Conservation (phyloP, 2,797 vertebrate species). For the Sebastes taczanowskii region DNA sequence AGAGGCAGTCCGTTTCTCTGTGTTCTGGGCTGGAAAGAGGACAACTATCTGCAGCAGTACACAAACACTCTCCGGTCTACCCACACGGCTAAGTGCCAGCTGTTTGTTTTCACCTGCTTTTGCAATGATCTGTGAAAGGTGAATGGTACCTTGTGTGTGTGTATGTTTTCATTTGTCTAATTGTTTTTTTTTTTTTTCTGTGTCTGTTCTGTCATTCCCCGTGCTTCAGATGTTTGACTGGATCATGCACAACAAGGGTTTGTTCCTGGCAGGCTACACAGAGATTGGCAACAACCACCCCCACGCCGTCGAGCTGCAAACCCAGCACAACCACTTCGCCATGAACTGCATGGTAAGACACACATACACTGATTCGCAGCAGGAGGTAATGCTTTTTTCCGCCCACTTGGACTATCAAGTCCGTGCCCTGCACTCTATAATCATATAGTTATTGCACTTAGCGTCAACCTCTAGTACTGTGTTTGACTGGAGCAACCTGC, state of each 20-base stretch:
- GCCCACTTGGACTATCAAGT: conserved; percentile 46
- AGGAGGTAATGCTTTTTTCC: conserved; percentile 31
- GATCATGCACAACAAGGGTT: conserved; percentile 99
- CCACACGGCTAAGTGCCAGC: conserved; percentile 9
- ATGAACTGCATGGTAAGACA: conserved; percentile 99
- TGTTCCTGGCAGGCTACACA: conserved; percentile 98
- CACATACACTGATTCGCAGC: conserved; percentile 20
- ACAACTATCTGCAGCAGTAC: conserved; percentile 44
- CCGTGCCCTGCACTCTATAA: conserved; percentile 38
- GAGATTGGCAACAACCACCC: conserved; percentile 98
- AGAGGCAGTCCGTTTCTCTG: conserved; percentile 65
- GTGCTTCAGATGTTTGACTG: conserved; percentile 97
- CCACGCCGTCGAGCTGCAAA: conserved; percentile 96
- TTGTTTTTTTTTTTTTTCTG: not conserved
- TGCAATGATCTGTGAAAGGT: conserved; percentile 24
- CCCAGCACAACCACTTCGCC: conserved; percentile 99
- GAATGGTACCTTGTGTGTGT: not conserved
- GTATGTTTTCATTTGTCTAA: conserved; percentile 21
- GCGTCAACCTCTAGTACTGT: conserved; percentile 34
- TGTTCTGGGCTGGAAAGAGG: conserved; percentile 58
- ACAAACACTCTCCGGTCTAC: conserved; percentile 25
- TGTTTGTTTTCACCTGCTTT: conserved; percentile 39
- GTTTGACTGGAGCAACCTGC: conserved; percentile 47
- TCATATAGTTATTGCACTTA: conserved; percentile 57
- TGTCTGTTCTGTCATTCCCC: conserved; percentile 33